Evolutionary conservation across 2,113 vertebrate genomes (phyloP).

Genomic region (Zosterops lateralis): DNA sequence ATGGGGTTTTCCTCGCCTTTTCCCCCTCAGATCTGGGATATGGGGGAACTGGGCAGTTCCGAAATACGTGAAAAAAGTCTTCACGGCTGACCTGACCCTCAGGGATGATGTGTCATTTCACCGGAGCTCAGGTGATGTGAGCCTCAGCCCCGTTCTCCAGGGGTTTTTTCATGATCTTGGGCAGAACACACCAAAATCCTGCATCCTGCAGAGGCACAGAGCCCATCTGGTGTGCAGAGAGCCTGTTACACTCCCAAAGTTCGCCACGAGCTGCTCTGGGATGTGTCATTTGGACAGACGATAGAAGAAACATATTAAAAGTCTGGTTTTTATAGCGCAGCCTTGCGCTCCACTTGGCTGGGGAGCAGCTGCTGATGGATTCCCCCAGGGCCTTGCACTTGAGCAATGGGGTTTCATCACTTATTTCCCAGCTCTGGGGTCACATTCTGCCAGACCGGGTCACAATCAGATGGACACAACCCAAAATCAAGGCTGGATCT

Average conservation of each 20-base stretch:
- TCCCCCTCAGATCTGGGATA: fast-evolving
- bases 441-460: not conserved
- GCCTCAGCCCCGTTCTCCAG: not conserved
- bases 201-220: fast-evolving
- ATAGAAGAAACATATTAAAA: fast-evolving
- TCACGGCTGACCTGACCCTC: fast-evolving
- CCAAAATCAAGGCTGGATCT: not conserved
- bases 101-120: not conserved
- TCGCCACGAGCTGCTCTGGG: not conserved
- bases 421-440: not conserved
- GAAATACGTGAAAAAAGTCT: fast-evolving
- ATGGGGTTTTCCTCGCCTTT: fast-evolving
- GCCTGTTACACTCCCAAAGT: not conserved
- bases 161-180: not conserved
- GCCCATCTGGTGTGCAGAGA: not conserved
- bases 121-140: fast-evolving
- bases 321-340: not conserved
- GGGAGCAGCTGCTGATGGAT: fast-evolving
- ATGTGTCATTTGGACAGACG: fast-evolving
- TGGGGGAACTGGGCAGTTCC: fast-evolving
- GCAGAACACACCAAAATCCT: fast-evolving
- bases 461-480: fast-evolving
- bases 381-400: not conserved
- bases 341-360: not conserved
- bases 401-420: not conserved